Evolutionary conservation across 1,140 invertebrate genomes (phyloP).

Genomic region (Riptortus pedestris): DNA sequence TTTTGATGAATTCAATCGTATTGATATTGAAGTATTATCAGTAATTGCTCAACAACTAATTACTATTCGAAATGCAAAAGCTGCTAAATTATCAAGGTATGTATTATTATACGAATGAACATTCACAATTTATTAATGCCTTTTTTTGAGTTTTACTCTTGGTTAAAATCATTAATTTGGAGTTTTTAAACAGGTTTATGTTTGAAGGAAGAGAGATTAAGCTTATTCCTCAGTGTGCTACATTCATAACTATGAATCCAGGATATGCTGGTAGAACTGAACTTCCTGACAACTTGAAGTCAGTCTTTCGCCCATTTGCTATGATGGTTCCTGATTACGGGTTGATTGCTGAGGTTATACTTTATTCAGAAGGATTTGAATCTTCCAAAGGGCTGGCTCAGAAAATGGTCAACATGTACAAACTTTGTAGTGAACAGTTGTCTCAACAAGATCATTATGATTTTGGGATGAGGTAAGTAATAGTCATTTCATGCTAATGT

Average conservation of each 20-base stretch:
- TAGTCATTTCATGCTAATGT: slow-evolving; percentile 38
- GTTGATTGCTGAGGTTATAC: slow-evolving; percentile 83
- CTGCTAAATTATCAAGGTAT: slow-evolving; percentile 50
- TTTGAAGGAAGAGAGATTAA: slow-evolving; percentile 85
- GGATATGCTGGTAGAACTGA: slow-evolving; percentile 81
- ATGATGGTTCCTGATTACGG: slow-evolving; percentile 92
- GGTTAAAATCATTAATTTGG: too few species aligned
- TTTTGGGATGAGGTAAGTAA: slow-evolving; percentile 71
- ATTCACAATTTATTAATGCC: background rate
- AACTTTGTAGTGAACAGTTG: slow-evolving; percentile 80
- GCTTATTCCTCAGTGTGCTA: slow-evolving; percentile 70
- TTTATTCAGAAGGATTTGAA: slow-evolving; percentile 87
- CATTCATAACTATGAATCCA: slow-evolving; percentile 86
- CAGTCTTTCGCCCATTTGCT: slow-evolving; percentile 74
- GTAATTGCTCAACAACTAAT: slow-evolving; percentile 77
- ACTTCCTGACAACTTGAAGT: slow-evolving; percentile 71
- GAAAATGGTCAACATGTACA: slow-evolving; percentile 88
- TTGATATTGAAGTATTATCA: slow-evolving; percentile 81
- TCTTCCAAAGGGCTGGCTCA: slow-evolving; percentile 70
- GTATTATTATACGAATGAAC: slow-evolving; percentile 3
- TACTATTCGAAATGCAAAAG: slow-evolving; percentile 64
- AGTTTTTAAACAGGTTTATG: slow-evolving; percentile 69
- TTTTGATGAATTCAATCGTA: slow-evolving; percentile 86
- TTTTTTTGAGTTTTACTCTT: background rate
- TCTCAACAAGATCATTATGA: slow-evolving; percentile 90